Evolutionary conservation across 2,797 vertebrate species (phyloP).

Genomic region (Chaetophractus vellerosus): DNA sequence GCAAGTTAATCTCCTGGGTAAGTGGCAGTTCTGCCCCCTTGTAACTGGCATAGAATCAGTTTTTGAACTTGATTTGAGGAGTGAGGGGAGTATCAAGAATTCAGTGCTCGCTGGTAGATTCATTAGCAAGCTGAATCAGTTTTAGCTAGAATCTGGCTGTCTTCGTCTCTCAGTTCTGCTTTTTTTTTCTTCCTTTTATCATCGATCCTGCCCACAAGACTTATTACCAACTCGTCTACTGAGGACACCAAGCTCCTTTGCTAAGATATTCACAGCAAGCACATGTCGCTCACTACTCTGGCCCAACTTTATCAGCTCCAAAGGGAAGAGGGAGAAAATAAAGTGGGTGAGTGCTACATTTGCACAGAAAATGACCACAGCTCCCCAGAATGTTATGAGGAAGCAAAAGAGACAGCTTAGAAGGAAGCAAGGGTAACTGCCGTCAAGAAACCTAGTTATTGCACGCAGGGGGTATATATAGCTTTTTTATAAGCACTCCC

Average conservation of each 20-base stretch:
- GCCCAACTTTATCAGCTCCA: background rate
- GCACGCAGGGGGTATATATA: fast-evolving
- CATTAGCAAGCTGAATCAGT: constrained; percentile 69
- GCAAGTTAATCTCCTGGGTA: constrained; percentile 81
- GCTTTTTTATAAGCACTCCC: background rate
- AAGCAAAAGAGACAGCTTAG: background rate
- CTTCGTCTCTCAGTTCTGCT: constrained; percentile 7
- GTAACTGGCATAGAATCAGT: constrained; percentile 82
- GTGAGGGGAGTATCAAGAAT: constrained; percentile 72
- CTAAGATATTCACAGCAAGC: constrained; percentile 1
- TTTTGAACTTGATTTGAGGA: constrained; percentile 80
- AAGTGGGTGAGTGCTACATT: background rate
- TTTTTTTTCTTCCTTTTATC: background rate
- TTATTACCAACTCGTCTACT: constrained; percentile 58
- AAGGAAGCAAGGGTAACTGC: background rate
- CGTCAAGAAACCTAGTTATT: background rate
- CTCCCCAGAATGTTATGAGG: background rate
- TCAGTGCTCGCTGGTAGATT: constrained; percentile 40
- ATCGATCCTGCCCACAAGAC: constrained; percentile 61
- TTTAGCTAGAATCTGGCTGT: constrained; percentile 59
- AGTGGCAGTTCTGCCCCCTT: constrained; percentile 77
- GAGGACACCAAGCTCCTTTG: background rate
- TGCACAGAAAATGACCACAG: background rate
- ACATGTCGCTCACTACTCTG: background rate
- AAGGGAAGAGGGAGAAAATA: background rate